A percentile compares a stretch with the other conserved stretches of the same genome.
Conservation (phyloP, 2,888 invertebrate species). For the Calameuta idolon region DNA sequence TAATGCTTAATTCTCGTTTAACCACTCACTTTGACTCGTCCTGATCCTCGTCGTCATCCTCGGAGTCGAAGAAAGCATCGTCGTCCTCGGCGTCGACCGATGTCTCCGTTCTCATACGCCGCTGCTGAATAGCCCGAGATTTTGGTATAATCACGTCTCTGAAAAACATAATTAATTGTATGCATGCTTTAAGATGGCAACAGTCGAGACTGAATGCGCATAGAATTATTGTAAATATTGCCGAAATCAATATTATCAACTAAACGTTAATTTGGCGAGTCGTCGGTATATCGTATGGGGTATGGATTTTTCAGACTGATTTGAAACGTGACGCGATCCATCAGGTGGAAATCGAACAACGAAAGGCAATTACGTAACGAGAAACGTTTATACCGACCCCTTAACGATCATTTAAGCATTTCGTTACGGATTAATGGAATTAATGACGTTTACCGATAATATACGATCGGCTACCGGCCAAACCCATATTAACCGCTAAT, state of each 20-base stretch:
- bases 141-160: constrained; percentile 72
- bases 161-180: constrained; percentile 31
- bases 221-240: no score
- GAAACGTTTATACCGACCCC: neutral
- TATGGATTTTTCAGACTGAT: neutral
- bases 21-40: constrained; percentile 64
- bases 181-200: neutral
- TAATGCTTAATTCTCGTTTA: neutral
- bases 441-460: neutral
- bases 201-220: neutral
- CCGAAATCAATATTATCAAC: no score
- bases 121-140: constrained; percentile 68
- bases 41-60: constrained; percentile 77
- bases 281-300: neutral
- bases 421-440: neutral
- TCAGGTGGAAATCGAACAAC: neutral
- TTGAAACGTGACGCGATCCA: neutral
- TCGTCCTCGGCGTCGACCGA: constrained; percentile 73
- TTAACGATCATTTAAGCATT: neutral
- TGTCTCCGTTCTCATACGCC: constrained; percentile 68
- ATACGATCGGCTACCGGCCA: neutral
- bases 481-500: neutral
- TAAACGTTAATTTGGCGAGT: neutral
- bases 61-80: constrained; percentile 80
- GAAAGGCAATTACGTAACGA: neutral